phyloP scores from a whole-genome alignment of 2,888 invertebrate genomes.

The Idaea aversata region DNA sequence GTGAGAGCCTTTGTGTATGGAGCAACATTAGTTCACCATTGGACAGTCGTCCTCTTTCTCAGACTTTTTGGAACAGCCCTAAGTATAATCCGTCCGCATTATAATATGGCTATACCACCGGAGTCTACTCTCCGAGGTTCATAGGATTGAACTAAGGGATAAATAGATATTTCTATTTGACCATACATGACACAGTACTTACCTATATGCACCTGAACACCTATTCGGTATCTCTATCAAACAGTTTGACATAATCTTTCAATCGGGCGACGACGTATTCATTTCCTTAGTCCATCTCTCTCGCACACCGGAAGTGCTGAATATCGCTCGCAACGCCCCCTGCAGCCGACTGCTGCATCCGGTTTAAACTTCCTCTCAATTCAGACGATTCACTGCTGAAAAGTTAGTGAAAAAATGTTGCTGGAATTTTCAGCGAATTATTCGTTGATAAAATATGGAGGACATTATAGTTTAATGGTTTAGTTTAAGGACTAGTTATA shows the following conservation, averaged over 20 bases:
- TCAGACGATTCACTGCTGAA: constrained; percentile 55
- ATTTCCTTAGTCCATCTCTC: constrained; percentile 54
- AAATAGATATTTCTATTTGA: too few species aligned
- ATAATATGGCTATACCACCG: too few species aligned
- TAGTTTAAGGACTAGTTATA: background rate
- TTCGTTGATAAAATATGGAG: background rate
- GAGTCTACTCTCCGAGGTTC: too few species aligned
- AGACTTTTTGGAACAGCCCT: too few species aligned
- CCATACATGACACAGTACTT: too few species aligned
- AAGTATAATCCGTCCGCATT: too few species aligned
- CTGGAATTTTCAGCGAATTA: constrained; percentile 5
- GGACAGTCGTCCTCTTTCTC: too few species aligned
- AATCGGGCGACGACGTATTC: constrained; percentile 59
- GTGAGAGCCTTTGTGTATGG: too few species aligned
- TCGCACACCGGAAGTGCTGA: constrained; percentile 60
- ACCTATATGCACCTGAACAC: too few species aligned
- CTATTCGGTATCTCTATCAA: too few species aligned
- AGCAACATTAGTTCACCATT: too few species aligned
- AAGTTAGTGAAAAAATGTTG: constrained; percentile 15
- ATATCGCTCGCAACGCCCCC: constrained; percentile 56
- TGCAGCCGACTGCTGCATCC: constrained; percentile 67
- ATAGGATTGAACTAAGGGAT: too few species aligned
- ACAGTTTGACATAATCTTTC: constrained; percentile 47
- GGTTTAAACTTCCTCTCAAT: constrained; percentile 62
- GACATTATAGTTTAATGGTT: background rate